A percentile compares a stretch with the other conserved stretches of the same genome.
Conservation (phyloP, 2,888 invertebrate genomes). For the Drosophila melanosoma region DNA sequence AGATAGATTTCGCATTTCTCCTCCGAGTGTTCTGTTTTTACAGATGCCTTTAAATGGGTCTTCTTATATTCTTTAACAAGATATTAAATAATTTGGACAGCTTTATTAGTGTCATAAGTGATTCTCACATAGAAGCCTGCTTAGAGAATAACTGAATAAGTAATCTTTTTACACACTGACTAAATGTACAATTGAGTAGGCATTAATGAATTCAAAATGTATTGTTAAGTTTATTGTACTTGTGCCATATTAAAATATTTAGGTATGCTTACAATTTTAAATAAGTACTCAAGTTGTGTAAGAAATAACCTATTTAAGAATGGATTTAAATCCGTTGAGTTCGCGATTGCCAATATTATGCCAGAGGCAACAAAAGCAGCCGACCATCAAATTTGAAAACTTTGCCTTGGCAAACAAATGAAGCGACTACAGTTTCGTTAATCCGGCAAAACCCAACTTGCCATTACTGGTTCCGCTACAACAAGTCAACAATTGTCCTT, state of each 20-base stretch:
- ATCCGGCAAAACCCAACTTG: neutral
- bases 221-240: neutral
- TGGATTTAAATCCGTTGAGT: constrained; percentile 31
- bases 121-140: neutral
- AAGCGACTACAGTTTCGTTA: constrained; percentile 48
- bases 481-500: constrained; percentile 18
- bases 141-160: neutral
- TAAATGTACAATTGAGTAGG: neutral
- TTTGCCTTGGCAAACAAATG: constrained; percentile 60
- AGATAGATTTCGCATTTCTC: constrained; percentile 2
- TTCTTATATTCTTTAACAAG: neutral
- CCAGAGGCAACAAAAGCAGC: constrained; percentile 13
- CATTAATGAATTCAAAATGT: neutral
- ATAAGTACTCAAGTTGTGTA: neutral
- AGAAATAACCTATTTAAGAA: constrained; percentile 1
- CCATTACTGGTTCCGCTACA: neutral
- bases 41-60: neutral
- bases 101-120: constrained; percentile 4
- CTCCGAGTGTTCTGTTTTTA: constrained; percentile 6
- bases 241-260: neutral
- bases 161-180: neutral
- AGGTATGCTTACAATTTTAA: neutral
- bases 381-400: constrained; percentile 49
- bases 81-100: neutral
- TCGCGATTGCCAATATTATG: constrained; percentile 10